These are phyloP conservation scores for Baccha elongata DNA, from an alignment of 2,888 invertebrate species.

Conservation along the genomic window DNA sequence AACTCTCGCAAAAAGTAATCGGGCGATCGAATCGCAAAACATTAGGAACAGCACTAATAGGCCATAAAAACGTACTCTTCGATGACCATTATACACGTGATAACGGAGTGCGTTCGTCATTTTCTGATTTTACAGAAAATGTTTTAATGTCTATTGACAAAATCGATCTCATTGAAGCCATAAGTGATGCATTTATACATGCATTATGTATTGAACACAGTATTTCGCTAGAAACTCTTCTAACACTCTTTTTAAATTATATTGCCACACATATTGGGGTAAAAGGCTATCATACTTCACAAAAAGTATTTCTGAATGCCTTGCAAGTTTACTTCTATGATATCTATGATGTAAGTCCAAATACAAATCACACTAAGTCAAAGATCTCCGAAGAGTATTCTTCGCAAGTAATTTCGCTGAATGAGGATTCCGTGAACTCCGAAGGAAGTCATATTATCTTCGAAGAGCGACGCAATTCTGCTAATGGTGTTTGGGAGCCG, in stretches of 20 bases:
- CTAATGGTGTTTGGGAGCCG: slow-evolving; percentile 56
- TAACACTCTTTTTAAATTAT: slow-evolving; percentile 86
- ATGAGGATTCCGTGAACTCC: slow-evolving; percentile 63
- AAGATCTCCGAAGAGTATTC: slow-evolving; percentile 66
- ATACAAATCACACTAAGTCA: slow-evolving; percentile 72
- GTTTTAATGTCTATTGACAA: slow-evolving; percentile 79
- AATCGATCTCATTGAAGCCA: slow-evolving; percentile 78
- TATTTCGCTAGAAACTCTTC: slow-evolving; percentile 79
- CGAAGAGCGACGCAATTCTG: slow-evolving; percentile 66
- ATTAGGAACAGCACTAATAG: slow-evolving; percentile 78
- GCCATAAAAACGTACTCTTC: slow-evolving; percentile 80
- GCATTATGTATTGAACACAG: slow-evolving; percentile 80
- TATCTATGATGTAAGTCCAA: slow-evolving; percentile 79
- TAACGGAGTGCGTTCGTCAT: slow-evolving; percentile 75
- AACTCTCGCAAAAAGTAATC: slow-evolving; percentile 78
- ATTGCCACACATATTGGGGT: slow-evolving; percentile 86
- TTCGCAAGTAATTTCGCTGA: slow-evolving; percentile 54
- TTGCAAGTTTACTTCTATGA: slow-evolving; percentile 83
- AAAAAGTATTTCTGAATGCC: slow-evolving; percentile 83
- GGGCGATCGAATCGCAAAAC: slow-evolving; percentile 77
- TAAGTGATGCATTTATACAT: slow-evolving; percentile 81
- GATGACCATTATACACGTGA: slow-evolving; percentile 76
- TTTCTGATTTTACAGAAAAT: slow-evolving; percentile 81
- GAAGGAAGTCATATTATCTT: slow-evolving; percentile 67
- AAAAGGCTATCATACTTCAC: slow-evolving; percentile 82